phyloP scores from a whole-genome alignment of 2,888 invertebrate species.

The Papilio demoleus region DNA sequence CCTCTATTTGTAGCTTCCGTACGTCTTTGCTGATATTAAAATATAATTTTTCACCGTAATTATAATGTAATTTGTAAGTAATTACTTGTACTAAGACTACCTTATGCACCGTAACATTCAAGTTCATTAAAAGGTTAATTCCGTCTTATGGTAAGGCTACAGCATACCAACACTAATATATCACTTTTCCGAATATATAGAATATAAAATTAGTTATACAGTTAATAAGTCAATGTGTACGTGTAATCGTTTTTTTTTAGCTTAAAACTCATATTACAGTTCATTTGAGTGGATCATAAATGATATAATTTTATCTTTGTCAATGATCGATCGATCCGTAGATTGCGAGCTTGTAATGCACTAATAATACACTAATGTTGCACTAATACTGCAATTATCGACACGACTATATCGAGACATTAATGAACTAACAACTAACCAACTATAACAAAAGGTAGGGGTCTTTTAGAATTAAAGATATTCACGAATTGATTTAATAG shows the following conservation, averaged over 20 bases:
- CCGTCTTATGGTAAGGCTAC: too few relatives aligned
- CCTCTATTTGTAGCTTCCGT: slow-evolving; percentile 6
- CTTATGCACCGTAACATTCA: not conserved
- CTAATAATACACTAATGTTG: not conserved
- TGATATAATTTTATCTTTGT: slow-evolving; percentile 30
- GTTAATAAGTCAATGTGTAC: too few relatives aligned
- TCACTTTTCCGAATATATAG: too few relatives aligned
- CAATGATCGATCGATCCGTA: slow-evolving; percentile 1
- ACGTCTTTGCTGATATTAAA: not conserved
- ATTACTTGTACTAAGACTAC: not conserved
- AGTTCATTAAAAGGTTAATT: not conserved
- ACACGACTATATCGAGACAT: not conserved
- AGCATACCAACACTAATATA: too few relatives aligned
- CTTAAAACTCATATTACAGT: too few relatives aligned
- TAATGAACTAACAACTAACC: not conserved
- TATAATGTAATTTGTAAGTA: slow-evolving; percentile 7
- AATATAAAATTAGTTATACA: too few relatives aligned
- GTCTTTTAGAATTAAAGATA: not conserved
- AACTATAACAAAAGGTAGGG: not conserved
- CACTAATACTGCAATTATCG: not conserved
- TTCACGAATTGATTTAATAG: too few relatives aligned
- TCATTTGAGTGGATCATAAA: slow-evolving; percentile 12
- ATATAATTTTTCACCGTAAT: not conserved
- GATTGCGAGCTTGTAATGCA: slow-evolving; percentile 1
- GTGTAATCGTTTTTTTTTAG: too few relatives aligned